These are phyloP conservation scores for Steinernema carpocapsae DNA, from an alignment of 2,888 invertebrate genomes.

Conservation along the genomic window DNA sequence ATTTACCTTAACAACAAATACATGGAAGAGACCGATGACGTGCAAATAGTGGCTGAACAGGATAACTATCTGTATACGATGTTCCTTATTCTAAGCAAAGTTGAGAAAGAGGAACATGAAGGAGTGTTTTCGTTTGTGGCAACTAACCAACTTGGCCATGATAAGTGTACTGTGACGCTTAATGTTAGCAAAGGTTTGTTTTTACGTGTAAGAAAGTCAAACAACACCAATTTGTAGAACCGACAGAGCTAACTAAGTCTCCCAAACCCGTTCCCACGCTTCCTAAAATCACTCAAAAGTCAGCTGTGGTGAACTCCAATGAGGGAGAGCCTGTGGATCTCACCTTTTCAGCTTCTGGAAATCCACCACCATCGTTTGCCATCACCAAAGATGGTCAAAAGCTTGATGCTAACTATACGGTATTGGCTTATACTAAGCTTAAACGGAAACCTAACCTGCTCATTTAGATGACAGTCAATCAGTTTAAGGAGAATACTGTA, in stretches of 20 bases:
- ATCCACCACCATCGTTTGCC: neutral
- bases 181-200: constrained; percentile 4
- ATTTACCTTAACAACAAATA: constrained; percentile 84
- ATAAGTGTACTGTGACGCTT: constrained; percentile 38
- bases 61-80: constrained; percentile 90
- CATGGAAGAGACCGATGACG: constrained; percentile 77
- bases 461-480: neutral
- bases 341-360: neutral
- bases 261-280: neutral
- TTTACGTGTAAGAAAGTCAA: neutral
- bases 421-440: neutral
- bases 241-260: neutral
- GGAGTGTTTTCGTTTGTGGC: constrained; percentile 52
- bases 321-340: neutral
- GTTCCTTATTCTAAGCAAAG: constrained; percentile 78
- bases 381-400: neutral
- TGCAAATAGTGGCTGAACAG: constrained; percentile 80
- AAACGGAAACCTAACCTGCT: neutral
- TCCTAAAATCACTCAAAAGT: neutral
- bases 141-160: constrained; percentile 51
- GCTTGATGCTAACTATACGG: neutral
- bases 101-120: constrained; percentile 79
- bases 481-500: neutral
- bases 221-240: too few relatives aligned
- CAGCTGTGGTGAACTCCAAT: neutral